Evolutionary conservation across 2,888 invertebrate species (phyloP).

Genomic region (Cotesia congregata): DNA sequence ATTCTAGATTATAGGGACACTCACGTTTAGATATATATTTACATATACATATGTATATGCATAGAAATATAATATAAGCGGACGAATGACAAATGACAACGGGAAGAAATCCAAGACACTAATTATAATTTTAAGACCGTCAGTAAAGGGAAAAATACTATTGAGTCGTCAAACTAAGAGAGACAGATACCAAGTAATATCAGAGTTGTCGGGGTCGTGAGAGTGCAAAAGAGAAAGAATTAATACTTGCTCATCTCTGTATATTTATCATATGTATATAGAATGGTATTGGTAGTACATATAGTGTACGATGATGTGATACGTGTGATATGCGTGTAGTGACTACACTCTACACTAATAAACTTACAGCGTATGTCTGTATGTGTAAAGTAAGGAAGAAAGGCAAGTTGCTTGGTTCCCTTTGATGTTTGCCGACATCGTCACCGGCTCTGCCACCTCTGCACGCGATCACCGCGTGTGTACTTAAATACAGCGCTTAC

Average conservation of each 20-base stretch:
- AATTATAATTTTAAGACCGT: constrained; percentile 27
- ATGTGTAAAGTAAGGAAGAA: constrained; percentile 33
- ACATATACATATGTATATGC: background rate
- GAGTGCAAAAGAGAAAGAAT: constrained; percentile 32
- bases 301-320: background rate
- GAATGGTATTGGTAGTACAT: background rate
- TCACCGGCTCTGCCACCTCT: constrained; percentile 42
- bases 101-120: constrained; percentile 18
- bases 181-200: constrained; percentile 17
- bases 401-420: constrained; percentile 37
- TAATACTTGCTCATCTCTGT: constrained; percentile 14
- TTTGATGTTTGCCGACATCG: constrained; percentile 42
- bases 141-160: constrained; percentile 15
- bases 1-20: too few relatives aligned
- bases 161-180: constrained; percentile 26
- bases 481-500: constrained; percentile 23
- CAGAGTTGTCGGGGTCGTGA: constrained; percentile 13
- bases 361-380: constrained; percentile 13
- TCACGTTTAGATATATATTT: background rate
- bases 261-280: background rate
- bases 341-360: background rate
- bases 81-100: constrained; percentile 15
- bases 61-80: background rate
- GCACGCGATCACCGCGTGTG: constrained; percentile 39
- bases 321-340: background rate